phyloP scores from a whole-genome alignment of 2,888 invertebrate genomes.

The Eilema sororculum region DNA sequence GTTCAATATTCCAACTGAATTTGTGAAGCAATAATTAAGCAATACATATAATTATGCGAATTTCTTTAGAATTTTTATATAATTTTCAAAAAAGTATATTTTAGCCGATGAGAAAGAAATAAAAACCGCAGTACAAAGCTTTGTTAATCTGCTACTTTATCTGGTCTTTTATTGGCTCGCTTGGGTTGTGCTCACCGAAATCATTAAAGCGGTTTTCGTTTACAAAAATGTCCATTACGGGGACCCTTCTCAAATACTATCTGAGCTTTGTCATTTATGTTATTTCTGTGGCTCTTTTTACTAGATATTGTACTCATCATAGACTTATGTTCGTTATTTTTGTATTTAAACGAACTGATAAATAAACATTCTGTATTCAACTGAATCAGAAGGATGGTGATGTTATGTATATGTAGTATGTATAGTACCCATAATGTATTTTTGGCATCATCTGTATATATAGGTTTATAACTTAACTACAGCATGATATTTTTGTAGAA shows the following conservation, averaged over 20 bases:
- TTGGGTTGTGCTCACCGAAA: constrained; percentile 55
- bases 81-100: neutral
- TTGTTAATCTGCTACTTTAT: constrained; percentile 53
- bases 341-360: neutral
- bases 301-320: constrained; percentile 19
- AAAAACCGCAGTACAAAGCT: constrained; percentile 44
- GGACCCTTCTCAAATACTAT: constrained; percentile 73
- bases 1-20: neutral
- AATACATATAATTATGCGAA: neutral
- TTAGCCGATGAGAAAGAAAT: constrained; percentile 24
- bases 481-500: neutral
- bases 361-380: neutral
- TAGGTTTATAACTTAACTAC: neutral
- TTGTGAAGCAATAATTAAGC: neutral
- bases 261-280: constrained; percentile 65
- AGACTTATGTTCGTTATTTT: neutral
- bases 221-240: constrained; percentile 73
- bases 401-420: neutral
- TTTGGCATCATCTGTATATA: too few species aligned
- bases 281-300: constrained; percentile 53
- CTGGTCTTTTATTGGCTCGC: constrained; percentile 55
- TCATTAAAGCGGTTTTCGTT: constrained; percentile 66
- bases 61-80: neutral
- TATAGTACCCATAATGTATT: too few species aligned
- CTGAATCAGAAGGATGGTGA: neutral